Evolutionary conservation across 2,113 vertebrate species (phyloP).

Genomic region (Cygnus atratus): DNA sequence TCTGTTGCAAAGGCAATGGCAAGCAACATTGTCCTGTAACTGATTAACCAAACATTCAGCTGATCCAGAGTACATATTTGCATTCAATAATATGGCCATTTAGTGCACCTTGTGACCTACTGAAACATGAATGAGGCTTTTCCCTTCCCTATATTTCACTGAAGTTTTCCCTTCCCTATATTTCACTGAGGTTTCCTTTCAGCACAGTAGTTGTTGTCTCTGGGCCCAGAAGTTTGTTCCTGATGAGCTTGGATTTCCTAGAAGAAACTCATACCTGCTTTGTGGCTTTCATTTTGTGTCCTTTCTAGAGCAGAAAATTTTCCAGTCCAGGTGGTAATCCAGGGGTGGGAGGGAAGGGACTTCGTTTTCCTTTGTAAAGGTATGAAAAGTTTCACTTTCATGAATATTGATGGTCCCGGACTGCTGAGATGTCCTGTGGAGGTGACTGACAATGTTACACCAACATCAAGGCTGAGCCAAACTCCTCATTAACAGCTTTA

Average conservation of each 20-base stretch:
- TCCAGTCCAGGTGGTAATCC: neutral
- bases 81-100: constrained; percentile 6
- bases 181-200: neutral
- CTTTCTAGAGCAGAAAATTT: neutral
- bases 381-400: neutral
- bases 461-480: neutral
- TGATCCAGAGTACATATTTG: constrained; percentile 38
- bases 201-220: neutral
- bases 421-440: neutral
- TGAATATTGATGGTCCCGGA: neutral
- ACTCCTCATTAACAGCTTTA: neutral
- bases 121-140: neutral
- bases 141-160: neutral
- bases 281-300: neutral
- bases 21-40: neutral
- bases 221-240: neutral
- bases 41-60: constrained; percentile 1
- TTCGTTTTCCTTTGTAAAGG: neutral
- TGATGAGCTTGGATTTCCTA: neutral
- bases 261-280: neutral
- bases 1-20: neutral
- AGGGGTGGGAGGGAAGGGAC: neutral
- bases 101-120: constrained; percentile 1
- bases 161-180: neutral
- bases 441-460: neutral